Evolutionary conservation across 2,888 invertebrate species (phyloP).

Genomic region (Gymnosoma rotundatum): DNA sequence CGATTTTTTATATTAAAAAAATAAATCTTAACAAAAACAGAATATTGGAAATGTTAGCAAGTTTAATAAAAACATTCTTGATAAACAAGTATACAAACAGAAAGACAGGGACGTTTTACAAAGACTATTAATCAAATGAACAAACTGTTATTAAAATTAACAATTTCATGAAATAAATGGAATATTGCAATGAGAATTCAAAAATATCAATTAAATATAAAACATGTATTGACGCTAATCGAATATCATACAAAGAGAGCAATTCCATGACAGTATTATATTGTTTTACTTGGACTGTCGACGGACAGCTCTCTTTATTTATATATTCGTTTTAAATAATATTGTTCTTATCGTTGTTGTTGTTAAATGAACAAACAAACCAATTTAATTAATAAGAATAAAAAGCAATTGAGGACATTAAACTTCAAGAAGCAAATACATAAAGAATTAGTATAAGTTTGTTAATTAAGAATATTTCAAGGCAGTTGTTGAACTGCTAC

Average conservation of each 20-base stretch:
- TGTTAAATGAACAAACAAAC: slow-evolving; percentile 14
- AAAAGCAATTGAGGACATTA: slow-evolving; percentile 40
- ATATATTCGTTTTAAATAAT: slow-evolving; percentile 81
- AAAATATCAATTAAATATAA: not conserved
- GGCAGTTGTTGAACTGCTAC: not conserved
- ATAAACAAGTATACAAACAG: not conserved
- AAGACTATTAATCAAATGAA: not conserved
- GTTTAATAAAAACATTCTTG: too few species aligned
- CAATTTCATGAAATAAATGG: too few species aligned
- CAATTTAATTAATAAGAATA: slow-evolving; percentile 14
- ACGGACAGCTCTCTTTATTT: slow-evolving; percentile 99
- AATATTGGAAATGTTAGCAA: not conserved
- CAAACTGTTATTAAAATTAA: too few species aligned
- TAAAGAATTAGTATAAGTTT: slow-evolving; percentile 8
- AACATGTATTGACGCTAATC: slow-evolving; percentile 76
- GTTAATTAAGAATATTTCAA: slow-evolving; percentile 22
- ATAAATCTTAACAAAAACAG: not conserved
- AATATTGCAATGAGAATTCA: too few species aligned
- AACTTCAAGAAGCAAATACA: not conserved
- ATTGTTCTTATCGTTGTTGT: not conserved
- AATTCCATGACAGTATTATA: slow-evolving; percentile 98
- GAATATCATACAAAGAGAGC: slow-evolving; percentile 99
- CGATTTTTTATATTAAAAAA: slow-evolving; percentile 68
- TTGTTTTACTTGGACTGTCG: slow-evolving; percentile 95
- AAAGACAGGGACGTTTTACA: slow-evolving; percentile 19